Percentiles rank a stretch among this genome's conserved stretches.
Conservation (phyloP, 2,888 invertebrate species). For the Brachypterus glaber region DNA sequence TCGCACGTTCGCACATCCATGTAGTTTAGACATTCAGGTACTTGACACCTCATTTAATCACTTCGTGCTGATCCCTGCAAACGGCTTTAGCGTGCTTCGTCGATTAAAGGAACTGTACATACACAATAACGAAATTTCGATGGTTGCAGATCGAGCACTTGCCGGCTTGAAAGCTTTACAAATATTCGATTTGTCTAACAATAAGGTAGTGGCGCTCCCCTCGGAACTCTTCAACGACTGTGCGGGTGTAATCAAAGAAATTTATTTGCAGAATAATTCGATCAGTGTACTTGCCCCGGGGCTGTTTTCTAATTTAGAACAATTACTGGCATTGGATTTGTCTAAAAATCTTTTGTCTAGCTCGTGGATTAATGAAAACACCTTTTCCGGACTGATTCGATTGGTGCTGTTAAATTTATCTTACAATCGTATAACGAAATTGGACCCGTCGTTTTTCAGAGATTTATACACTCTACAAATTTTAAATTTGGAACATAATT, state of each 20-base stretch:
- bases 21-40: constrained; percentile 71
- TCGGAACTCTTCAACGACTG: constrained; percentile 75
- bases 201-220: constrained; percentile 81
- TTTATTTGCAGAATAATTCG: constrained; percentile 85
- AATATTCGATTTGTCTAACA: constrained; percentile 81
- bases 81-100: constrained; percentile 70
- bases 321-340: constrained; percentile 71
- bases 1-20: constrained; percentile 42
- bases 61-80: constrained; percentile 71
- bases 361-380: constrained; percentile 74
- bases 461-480: constrained; percentile 80
- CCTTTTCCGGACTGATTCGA: constrained; percentile 80
- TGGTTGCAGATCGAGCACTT: constrained; percentile 77
- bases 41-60: constrained; percentile 79
- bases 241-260: constrained; percentile 70
- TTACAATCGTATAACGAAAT: constrained; percentile 69
- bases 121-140: constrained; percentile 81
- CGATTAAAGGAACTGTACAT: constrained; percentile 72
- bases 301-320: constrained; percentile 75
- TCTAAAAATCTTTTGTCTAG: constrained; percentile 80
- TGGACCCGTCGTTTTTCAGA: constrained; percentile 75
- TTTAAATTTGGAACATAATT: constrained; percentile 76
- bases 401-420: constrained; percentile 80
- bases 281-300: constrained; percentile 77
- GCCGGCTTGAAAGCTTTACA: constrained; percentile 71